Conservation (phyloP, 2,113 vertebrate genomes). For the Actenoides hombroni region DNA sequence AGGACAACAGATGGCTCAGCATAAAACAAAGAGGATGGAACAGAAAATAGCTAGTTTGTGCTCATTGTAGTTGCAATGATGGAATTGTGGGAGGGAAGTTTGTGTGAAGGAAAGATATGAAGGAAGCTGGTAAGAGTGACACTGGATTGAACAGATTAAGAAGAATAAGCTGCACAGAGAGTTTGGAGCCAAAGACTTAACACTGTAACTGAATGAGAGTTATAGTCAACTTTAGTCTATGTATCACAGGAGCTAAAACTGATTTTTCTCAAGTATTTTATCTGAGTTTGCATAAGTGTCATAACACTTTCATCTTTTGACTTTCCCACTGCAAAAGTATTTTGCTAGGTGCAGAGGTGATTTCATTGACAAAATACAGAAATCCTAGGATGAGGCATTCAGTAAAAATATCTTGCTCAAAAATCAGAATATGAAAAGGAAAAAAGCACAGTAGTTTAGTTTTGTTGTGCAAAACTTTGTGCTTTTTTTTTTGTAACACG, state of each 20-base stretch:
- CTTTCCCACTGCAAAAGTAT: conserved; percentile 12
- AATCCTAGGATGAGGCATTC: neutral
- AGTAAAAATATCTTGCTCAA: neutral
- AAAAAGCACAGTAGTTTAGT: rapidly evolving
- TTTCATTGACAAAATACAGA: conserved; percentile 32
- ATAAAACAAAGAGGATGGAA: neutral
- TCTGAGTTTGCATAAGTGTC: conserved; percentile 39
- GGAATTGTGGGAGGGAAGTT: conserved; percentile 10
- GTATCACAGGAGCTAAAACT: conserved; percentile 18
- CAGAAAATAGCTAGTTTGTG: neutral
- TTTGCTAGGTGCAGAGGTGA: neutral
- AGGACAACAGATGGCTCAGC: neutral
- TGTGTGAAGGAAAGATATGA: neutral
- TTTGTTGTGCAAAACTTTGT: neutral
- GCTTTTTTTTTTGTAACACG: too few species aligned
- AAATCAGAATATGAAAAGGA: neutral
- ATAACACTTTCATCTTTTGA: conserved; percentile 49
- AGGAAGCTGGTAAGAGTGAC: neutral
- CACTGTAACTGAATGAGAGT: conserved; percentile 15
- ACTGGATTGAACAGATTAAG: conserved; percentile 34
- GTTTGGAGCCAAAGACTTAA: conserved; percentile 27
- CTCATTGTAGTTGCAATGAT: conserved; percentile 6
- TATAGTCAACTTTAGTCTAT: conserved; percentile 38
- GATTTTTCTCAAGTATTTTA: conserved; percentile 45
- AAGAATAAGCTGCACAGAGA: neutral